Evolutionary conservation across 1,140 invertebrate species (phyloP).

Genomic region (Drosophila parabipectinata): DNA sequence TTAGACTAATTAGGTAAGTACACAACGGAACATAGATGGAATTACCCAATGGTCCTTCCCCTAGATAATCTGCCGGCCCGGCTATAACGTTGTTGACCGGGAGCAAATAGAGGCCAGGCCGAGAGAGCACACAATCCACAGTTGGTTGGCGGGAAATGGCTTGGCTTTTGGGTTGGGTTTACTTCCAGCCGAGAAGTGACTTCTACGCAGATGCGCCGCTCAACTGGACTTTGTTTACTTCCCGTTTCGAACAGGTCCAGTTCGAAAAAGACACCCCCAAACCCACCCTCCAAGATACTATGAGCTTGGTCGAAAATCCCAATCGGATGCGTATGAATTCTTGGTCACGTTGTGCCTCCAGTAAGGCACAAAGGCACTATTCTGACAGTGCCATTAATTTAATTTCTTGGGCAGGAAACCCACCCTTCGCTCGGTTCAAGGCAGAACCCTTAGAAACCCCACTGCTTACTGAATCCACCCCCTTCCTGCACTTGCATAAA

Average conservation of each 20-base stretch:
- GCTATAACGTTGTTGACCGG: conserved; percentile 53
- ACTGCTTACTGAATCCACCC: conserved; percentile 34
- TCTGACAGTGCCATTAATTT: conserved; percentile 42
- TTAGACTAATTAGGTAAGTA: conserved; percentile 69
- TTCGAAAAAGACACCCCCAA: conserved; percentile 51
- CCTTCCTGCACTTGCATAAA: conserved; percentile 62
- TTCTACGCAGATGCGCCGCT: conserved; percentile 43
- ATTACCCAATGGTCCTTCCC: conserved; percentile 37
- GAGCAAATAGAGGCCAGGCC: conserved; percentile 59
- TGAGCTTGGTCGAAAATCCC: conserved; percentile 14
- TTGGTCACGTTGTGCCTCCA: conserved; percentile 70
- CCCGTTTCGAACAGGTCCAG: conserved; percentile 55
- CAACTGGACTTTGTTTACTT: conserved; percentile 76
- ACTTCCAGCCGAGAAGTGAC: conserved; percentile 41
- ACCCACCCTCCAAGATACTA: conserved; percentile 14
- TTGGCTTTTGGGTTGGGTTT: conserved; percentile 1
- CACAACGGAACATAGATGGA: conserved; percentile 29
- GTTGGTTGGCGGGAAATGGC: conserved; percentile 62
- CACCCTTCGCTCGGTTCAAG: conserved; percentile 5
- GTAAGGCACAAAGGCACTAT: conserved; percentile 41
- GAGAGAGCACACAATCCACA: conserved; percentile 61
- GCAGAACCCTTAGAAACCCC: conserved; percentile 7
- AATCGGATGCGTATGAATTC: conserved; percentile 58
- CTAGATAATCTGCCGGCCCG: conserved; percentile 29
- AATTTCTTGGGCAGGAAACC: conserved; percentile 35